phyloP scores from a whole-genome alignment of 2,888 invertebrate species.

The Thecocarcelia acutangulata region DNA sequence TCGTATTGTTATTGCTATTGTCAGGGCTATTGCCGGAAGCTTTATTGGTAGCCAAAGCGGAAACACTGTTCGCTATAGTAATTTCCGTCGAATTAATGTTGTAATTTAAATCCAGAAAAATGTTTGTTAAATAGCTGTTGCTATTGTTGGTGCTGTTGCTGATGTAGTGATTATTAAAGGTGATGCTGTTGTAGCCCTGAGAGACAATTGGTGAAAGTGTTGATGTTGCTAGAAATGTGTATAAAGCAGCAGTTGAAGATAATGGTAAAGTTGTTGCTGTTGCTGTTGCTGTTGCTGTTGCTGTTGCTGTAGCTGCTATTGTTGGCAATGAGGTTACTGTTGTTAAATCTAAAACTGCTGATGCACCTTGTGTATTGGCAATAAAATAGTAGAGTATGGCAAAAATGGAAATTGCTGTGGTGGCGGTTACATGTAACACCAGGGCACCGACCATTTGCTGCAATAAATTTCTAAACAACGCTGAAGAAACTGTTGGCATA shows the following conservation, averaged over 20 bases:
- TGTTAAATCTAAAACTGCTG: constrained; percentile 37
- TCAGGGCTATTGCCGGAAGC: constrained; percentile 17
- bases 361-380: constrained; percentile 47
- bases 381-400: constrained; percentile 54
- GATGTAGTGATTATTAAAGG: constrained; percentile 4
- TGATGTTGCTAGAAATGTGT: not conserved
- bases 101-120: constrained; percentile 66
- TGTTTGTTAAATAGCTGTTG: constrained; percentile 20
- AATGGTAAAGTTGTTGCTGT: constrained; percentile 39
- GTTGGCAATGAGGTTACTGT: constrained; percentile 23
- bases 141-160: constrained; percentile 14
- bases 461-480: constrained; percentile 44
- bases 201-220: not conserved
- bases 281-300: constrained; percentile 32
- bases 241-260: constrained; percentile 36
- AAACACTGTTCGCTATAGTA: constrained; percentile 68
- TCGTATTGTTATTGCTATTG: constrained; percentile 25
- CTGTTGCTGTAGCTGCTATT: constrained; percentile 42
- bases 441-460: constrained; percentile 28
- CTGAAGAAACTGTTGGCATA: not conserved
- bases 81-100: constrained; percentile 71
- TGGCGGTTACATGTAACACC: constrained; percentile 57
- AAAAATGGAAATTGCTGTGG: constrained; percentile 52
- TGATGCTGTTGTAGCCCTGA: not conserved
- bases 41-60: constrained; percentile 52